A percentile compares a stretch with the other conserved stretches of the same genome.
Evolutionary conservation across 2,888 invertebrate genomes (phyloP).

Genomic region (Drosophila anomalata): DNA sequence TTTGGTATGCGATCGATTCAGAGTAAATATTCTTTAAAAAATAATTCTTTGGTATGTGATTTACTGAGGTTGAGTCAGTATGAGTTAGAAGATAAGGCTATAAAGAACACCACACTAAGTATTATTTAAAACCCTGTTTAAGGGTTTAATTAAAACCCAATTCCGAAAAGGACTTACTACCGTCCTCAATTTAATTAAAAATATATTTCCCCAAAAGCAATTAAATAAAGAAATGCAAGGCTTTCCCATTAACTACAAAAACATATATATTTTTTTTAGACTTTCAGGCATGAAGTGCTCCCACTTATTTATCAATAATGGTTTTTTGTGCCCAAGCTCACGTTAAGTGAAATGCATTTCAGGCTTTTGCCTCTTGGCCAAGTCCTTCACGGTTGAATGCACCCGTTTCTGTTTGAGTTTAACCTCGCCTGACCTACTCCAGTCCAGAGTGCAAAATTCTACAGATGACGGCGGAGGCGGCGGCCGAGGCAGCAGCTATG

Average conservation of each 20-base stretch:
- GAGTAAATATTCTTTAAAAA: background rate
- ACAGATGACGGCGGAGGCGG: slow-evolving; percentile 21
- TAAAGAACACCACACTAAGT: too few relatives aligned
- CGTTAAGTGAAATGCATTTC: slow-evolving; percentile 35
- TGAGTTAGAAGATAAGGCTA: too few relatives aligned
- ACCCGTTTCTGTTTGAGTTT: slow-evolving; percentile 60
- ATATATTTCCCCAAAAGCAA: background rate
- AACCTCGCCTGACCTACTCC: slow-evolving; percentile 69
- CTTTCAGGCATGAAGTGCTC: background rate
- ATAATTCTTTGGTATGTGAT: background rate
- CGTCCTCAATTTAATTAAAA: background rate
- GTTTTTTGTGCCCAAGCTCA: slow-evolving; percentile 9
- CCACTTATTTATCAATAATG: slow-evolving; percentile 35
- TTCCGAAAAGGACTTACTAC: too few relatives aligned
- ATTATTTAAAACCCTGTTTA: too few relatives aligned
- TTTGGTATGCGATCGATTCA: slow-evolving; percentile 32
- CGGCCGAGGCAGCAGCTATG: background rate
- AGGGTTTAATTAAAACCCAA: too few relatives aligned
- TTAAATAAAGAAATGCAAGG: background rate
- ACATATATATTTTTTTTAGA: slow-evolving; percentile 2
- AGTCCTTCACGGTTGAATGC: slow-evolving; percentile 64
- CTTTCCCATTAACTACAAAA: background rate
- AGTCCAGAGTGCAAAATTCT: slow-evolving; percentile 18
- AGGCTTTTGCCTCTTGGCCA: slow-evolving; percentile 27
- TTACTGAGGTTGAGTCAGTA: background rate